Base-by-base conservation (phyloP, 1,140 invertebrate species). In the Drosophila ercepeae region DNA sequence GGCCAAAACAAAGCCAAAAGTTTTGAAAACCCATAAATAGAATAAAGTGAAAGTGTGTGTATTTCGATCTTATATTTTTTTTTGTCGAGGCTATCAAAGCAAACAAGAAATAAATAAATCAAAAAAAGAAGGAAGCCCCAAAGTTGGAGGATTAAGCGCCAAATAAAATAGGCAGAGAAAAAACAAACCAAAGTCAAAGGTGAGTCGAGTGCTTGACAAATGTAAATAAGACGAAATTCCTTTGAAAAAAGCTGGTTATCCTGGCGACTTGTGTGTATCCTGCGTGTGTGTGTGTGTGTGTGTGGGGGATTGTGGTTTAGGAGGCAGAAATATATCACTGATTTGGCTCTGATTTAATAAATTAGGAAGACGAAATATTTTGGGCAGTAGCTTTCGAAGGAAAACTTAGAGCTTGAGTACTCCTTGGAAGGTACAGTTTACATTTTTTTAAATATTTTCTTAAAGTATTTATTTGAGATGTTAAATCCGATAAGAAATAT, bases 171-270 rank as follows among this genome's bases (percentile, higher is more conserved):
- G 36, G 23, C 32, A 75, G 32, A 29, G 44, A 53, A 44, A 45
- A 78, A 29, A 50, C 44, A 46, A 23, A 78, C 44, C 29, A 19
- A 44, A 64, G 69, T 49, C 59, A 70, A 71, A 78, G 64, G 77
- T 79, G 39, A 81, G 77, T 75, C 39, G 34, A 81, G 71, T 79
- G 45, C 60, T 67, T 52, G 60, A 65, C 46, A 54, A 60, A 61
- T 61, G 50, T 50, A 76, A 54, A 59, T 64, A 64, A 53, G 60
- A 25, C 29, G 21, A 3, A 41, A 48, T 61, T 61, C 42, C 53
- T 14, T 55, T 18, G 27, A 42, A 52, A 57, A 39, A 29, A 34
- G 16, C 6, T 8, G 8, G 16, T 18, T 9, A 42, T 42, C 39
- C 39, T 42, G 39, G 14, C 5, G 14, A 42, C 39, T 16, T 29